Evolutionary conservation across 2,888 invertebrate genomes (phyloP).

Genomic region (Brenthis daphne): DNA sequence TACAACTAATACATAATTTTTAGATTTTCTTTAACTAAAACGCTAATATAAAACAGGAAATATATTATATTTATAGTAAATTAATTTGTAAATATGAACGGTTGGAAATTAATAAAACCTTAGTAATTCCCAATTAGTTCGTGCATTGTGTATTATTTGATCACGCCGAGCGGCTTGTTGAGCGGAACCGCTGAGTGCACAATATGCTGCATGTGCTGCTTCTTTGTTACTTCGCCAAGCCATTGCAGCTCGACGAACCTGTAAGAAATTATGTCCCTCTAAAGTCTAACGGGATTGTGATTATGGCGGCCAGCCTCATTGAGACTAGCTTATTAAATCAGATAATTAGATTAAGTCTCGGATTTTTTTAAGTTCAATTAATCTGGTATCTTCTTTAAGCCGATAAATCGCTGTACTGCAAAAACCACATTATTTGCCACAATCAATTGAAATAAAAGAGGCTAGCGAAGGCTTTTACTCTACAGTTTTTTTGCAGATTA

Average conservation of each 20-base stretch:
- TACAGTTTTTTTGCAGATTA: no score
- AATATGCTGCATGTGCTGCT: slow-evolving; percentile 85
- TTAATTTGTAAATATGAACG: neutral
- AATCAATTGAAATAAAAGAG: no score
- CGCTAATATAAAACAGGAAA: no score
- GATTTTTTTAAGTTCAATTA: no score
- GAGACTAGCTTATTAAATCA: no score
- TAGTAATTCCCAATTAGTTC: slow-evolving; percentile 93
- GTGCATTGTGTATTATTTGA: slow-evolving; percentile 91
- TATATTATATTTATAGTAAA: neutral
- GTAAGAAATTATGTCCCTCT: neutral
- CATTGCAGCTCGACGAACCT: slow-evolving; percentile 88
- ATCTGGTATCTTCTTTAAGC: no score
- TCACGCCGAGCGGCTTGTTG: slow-evolving; percentile 86
- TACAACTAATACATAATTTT: neutral
- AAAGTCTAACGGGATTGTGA: no score
- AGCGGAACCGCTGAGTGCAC: slow-evolving; percentile 81
- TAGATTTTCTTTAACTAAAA: neutral
- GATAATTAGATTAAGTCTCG: no score
- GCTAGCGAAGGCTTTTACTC: no score
- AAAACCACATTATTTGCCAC: no score
- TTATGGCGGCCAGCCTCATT: no score
- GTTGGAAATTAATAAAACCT: slow-evolving; percentile 52
- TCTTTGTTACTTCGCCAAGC: slow-evolving; percentile 91
- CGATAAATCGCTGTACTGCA: no score